Evolutionary conservation across 2,888 invertebrate genomes (phyloP), one percentile per base, ranked within the genome.

Genomic region (Mythimna lalbum): DNA sequence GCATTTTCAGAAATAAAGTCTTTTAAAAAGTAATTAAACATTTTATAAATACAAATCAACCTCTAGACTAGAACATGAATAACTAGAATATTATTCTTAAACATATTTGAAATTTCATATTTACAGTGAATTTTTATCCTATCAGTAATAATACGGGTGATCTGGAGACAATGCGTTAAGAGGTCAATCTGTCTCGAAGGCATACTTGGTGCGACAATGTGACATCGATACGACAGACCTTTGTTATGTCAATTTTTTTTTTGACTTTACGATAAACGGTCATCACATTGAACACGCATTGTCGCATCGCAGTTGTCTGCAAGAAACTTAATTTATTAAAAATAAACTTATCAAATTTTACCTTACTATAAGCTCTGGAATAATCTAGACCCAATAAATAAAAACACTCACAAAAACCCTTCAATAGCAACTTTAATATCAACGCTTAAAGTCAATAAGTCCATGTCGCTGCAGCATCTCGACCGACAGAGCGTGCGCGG

Each of bases 391-490:
- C 10, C 4, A 49, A n/a, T 7, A 65, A n/a, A 31, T 19, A 50
- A 6, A 33, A 7, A 57, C n/a, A 33, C 4, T 57, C 10, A 62
- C 6, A 56, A 27, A 39, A 31, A 19, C 33, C 1, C 17, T 21
- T 43, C 39, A 43, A 43, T 6, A 43, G 0, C 3, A 43, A 7
- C n/a, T 5, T 74, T 53, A 61, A 14, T 50, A 79, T 89, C 86
- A 94, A 76, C 93, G 94, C 69, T 91, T 93, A 49, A 89, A 92
- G 68, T 94, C 94, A n/a, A 93, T 89, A n/a, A 93, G 93, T 0
- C 94, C 94, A 76, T 95, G 95, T 17, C 94, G 83, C 77, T 94
- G 95, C 67, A 95, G 84, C 95, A 95, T 93, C 17, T 95, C 95
- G 0, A 89, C 91, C 4, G 94, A 94, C 19, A 95, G 87, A 0